Conservation (phyloP, 2,113 vertebrate species). For the Natator depressus region DNA sequence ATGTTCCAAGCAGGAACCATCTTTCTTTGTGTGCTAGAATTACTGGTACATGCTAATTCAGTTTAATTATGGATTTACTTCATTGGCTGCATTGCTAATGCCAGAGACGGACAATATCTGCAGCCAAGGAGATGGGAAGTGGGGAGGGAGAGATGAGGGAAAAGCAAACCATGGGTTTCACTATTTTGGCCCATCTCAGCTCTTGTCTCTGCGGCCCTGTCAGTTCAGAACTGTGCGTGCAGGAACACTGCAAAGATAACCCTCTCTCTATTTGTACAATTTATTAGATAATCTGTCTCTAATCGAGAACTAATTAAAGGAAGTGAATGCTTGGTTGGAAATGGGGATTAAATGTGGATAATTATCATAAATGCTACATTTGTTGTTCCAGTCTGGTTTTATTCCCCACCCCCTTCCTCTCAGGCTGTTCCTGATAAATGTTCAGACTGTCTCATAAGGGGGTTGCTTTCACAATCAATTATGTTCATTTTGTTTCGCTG, state of each 20-base stretch:
- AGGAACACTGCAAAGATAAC: conserved; percentile 57
- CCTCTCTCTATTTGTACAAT: conserved; percentile 71
- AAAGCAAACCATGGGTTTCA: conserved; percentile 10
- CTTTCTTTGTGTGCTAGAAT: conserved; percentile 51
- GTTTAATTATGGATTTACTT: conserved; percentile 74
- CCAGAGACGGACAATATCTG: conserved; percentile 15
- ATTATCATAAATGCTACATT: conserved; percentile 72
- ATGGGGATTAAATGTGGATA: conserved; percentile 70
- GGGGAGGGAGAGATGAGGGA: background rate
- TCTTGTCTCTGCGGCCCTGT: background rate
- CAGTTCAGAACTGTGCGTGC: conserved; percentile 13
- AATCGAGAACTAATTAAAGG: conserved; percentile 80
- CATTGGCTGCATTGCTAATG: conserved; percentile 5
- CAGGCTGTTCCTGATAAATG: conserved; percentile 65
- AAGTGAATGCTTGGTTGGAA: conserved; percentile 77
- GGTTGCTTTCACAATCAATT: conserved; percentile 66
- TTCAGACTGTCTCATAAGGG: conserved; percentile 47
- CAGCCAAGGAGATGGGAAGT: background rate
- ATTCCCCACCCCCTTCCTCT: conserved; percentile 1
- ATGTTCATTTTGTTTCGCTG: conserved; percentile 61
- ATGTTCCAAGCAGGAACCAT: conserved; percentile 30
- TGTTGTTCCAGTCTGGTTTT: conserved; percentile 39
- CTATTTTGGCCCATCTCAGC: background rate
- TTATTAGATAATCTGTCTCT: conserved; percentile 79
- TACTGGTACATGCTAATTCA: conserved; percentile 63